Evolutionary conservation across 2,888 invertebrate genomes (phyloP).

Genomic region (Habrosyne pyritoides): DNA sequence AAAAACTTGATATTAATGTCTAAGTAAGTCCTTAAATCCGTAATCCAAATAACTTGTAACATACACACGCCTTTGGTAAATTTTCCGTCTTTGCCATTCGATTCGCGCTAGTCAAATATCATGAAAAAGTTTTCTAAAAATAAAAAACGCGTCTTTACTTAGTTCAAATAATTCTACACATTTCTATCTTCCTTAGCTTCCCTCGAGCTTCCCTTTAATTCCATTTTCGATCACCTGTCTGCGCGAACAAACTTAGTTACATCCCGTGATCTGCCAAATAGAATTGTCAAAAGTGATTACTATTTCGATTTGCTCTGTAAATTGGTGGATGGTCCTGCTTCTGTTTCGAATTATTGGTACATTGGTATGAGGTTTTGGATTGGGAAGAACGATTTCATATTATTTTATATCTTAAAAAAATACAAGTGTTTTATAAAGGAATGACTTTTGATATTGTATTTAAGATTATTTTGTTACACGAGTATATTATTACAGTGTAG

Average conservation of each 20-base stretch:
- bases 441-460: no score
- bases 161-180: no score
- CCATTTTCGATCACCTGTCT: conserved; percentile 49
- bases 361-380: conserved; percentile 51
- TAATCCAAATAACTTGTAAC: no score
- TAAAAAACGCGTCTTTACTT: neutral
- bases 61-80: no score
- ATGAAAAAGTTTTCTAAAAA: neutral
- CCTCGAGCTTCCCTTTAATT: conserved; percentile 10
- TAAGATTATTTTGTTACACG: no score
- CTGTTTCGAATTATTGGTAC: conserved; percentile 44
- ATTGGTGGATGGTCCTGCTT: conserved; percentile 68
- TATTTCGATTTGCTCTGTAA: conserved; percentile 74
- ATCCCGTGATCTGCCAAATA: conserved; percentile 57
- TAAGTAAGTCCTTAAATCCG: no score
- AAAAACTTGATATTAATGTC: no score
- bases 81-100: no score
- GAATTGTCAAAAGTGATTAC: conserved; percentile 75
- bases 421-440: no score
- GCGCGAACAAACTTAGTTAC: conserved; percentile 59
- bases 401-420: conserved; percentile 5
- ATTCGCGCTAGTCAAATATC: no score
- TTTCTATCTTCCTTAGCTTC: conserved; percentile 12
- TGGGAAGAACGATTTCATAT: conserved; percentile 41
- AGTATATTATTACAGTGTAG: no score